Base-by-base conservation (phyloP, 2,113 vertebrate species). In the Ceyx margarethae region DNA sequence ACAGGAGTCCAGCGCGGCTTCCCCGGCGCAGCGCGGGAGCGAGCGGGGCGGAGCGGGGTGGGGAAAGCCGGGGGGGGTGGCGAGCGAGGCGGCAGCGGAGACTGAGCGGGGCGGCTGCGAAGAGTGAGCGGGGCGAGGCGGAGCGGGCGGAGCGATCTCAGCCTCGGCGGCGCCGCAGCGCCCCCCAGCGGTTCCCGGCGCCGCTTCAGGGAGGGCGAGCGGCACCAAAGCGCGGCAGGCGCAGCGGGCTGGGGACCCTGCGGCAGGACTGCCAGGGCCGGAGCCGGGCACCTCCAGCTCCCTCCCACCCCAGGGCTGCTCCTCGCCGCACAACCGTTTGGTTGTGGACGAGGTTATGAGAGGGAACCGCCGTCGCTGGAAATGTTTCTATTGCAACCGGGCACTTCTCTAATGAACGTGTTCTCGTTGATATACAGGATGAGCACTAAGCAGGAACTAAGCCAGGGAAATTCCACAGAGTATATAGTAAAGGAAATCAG, bases 401-500 rank as follows among this genome's bases (percentile, higher is more conserved):
- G 4, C 21, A 0, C 28, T 5, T 46, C n/a, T 5, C 61, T 3
- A 3, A 11, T 5, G 21, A 65, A 9, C 13, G 1, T 0, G 14
- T 3, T 51, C 62, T 35, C 22, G 0, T 6, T 35, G 77, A 29
- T 69, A 3, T 4, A 23, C 2, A 7, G 48, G 25, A 19, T 5
- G 46, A 74, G 77, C 23, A 3, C 1, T 17, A n/a, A 65, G 79
- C 53, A 11, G 58, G 79, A 51, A 54, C 33, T 25, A 65, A 66
- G 3, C 22, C 73, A 40, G 40, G 69, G 74, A 75, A 89, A 91
- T 85, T 28, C 78, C 89, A 19, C 61, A 7, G 7, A 65, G 67
- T 65, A 5, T 25, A 13, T 46, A 23, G 21, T 0, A 14, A 18
- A 17, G 71, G 42, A 92, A 69, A 91, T 82, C 85, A 73, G 78